Percentiles rank a stretch among this genome's conserved stretches.
phyloP scores from a whole-genome alignment of 2,797 vertebrate genomes.

The Neomorphus geoffroyi region DNA sequence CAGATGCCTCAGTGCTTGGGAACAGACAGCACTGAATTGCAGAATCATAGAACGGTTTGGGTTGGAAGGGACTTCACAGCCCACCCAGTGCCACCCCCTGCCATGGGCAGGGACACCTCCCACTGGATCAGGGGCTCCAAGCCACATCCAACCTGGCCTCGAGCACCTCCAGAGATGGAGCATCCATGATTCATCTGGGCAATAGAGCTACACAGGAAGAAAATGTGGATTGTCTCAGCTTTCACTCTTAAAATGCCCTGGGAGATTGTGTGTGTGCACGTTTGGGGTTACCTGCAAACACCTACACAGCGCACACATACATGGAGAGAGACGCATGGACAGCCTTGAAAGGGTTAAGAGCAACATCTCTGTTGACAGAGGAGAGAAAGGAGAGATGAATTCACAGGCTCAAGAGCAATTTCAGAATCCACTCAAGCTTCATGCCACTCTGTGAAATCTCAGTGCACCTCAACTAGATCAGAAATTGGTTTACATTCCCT shows the following conservation, averaged over 20 bases:
- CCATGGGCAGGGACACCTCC: too few species aligned
- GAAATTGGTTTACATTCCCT: slow-evolving; percentile 68
- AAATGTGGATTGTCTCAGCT: not conserved
- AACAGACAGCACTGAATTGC: not conserved
- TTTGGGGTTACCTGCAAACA: not conserved
- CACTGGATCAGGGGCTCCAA: too few species aligned
- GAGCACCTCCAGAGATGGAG: too few species aligned
- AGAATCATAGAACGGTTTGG: too few species aligned
- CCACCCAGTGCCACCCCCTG: too few species aligned
- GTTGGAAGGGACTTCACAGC: too few species aligned
- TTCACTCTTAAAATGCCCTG: not conserved
- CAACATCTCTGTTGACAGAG: not conserved
- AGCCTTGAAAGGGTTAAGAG: slow-evolving; percentile 33
- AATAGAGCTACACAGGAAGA: not conserved
- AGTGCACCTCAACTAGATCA: slow-evolving; percentile 51
- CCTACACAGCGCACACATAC: too few species aligned
- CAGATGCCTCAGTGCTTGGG: not conserved
- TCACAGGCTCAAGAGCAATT: slow-evolving; percentile 65
- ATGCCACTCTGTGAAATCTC: slow-evolving; percentile 61
- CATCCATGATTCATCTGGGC: too few species aligned
- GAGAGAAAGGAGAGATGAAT: slow-evolving; percentile 41
- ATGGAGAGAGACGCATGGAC: not conserved
- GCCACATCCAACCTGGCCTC: too few species aligned
- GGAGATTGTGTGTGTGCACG: not conserved
- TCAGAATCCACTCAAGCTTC: slow-evolving; percentile 64